phyloP scores from a whole-genome alignment of 2,888 invertebrate genomes.

The Pollenia angustigena region DNA sequence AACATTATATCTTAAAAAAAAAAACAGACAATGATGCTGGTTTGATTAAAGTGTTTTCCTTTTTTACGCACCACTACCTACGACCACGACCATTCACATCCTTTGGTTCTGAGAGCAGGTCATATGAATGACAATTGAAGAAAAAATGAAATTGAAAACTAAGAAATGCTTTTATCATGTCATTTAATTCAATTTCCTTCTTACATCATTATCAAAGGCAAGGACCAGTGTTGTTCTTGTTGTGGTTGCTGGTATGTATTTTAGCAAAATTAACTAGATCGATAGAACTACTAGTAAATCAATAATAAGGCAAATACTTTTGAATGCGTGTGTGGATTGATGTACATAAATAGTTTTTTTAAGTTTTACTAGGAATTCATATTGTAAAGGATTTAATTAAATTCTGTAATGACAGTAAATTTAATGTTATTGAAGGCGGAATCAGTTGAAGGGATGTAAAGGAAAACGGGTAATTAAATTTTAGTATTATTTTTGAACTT shows the following conservation, averaged over 20 bases:
- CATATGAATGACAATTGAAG: slow-evolving; percentile 58
- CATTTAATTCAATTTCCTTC: slow-evolving; percentile 58
- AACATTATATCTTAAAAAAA: background rate
- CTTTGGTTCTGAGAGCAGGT: slow-evolving; percentile 43
- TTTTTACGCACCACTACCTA: slow-evolving; percentile 4
- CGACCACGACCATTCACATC: slow-evolving; percentile 15
- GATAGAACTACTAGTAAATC: slow-evolving; percentile 20
- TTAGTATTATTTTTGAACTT: no score
- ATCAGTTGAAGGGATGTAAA: no score
- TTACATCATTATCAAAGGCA: slow-evolving; percentile 20
- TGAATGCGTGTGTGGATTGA: background rate
- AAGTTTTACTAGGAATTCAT: background rate
- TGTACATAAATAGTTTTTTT: background rate
- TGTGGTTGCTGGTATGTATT: background rate
- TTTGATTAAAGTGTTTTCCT: slow-evolving; percentile 52
- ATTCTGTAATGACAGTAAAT: background rate
- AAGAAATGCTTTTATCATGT: slow-evolving; percentile 65
- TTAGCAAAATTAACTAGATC: background rate
- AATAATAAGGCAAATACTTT: slow-evolving; percentile 17
- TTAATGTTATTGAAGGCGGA: background rate
- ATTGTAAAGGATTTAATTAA: slow-evolving; percentile 5
- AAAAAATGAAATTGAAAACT: slow-evolving; percentile 54
- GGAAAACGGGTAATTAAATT: no score
- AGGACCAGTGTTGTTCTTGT: background rate
- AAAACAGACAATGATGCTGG: slow-evolving; percentile 12